Base-by-base conservation (phyloP, 2,888 invertebrate genomes). In the Xylophagus ater region DNA sequence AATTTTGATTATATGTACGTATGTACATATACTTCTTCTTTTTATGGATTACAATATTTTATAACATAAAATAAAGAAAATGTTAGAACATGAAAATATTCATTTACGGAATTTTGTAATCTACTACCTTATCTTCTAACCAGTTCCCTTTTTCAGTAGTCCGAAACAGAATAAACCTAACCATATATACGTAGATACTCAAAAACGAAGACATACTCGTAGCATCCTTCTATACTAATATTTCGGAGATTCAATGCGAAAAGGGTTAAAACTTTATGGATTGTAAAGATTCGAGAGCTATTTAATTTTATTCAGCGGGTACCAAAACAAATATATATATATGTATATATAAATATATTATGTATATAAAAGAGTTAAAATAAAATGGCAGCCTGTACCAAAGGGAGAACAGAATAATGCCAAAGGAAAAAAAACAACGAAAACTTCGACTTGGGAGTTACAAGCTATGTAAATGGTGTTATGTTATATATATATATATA, bases 281-380 rank as follows among this genome's bases (percentile, higher is more conserved):
- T 46, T 42, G 46, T 46, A 46, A 46, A 44, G 42, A 39, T 31
- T 43, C 40, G 41, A 44, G 42, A 42, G 46, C 39, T 44, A 42
- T 44, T 46, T 44, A 42, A 40, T 46, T 46, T 46, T 46, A 44
- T 46, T 44, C 40, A 40, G 40, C 42, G 37, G 28, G 40, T 36
- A 39, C 31, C 37, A 40, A 43, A 33, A 39, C 28, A 39, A n/a
- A 35, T 28, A 33, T 12, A 33, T 32, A 38, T 29, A 21, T 37
- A 17, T 29, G 28, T 12, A 36, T 18, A 20, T 20, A 21, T 21
- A 23, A 12, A 33, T 33, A 33, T 12, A 23, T 12, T 19, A 14
- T n/a, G n/a, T n/a, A n/a, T n/a, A n/a, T n/a, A n/a, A n/a, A n/a
- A n/a, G n/a, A n/a, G n/a, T n/a, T n/a, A n/a, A n/a, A n/a, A n/a